These are phyloP conservation scores for Leptopilina clavipes DNA, from an alignment of 1,140 invertebrate genomes.

Conservation along the genomic window DNA sequence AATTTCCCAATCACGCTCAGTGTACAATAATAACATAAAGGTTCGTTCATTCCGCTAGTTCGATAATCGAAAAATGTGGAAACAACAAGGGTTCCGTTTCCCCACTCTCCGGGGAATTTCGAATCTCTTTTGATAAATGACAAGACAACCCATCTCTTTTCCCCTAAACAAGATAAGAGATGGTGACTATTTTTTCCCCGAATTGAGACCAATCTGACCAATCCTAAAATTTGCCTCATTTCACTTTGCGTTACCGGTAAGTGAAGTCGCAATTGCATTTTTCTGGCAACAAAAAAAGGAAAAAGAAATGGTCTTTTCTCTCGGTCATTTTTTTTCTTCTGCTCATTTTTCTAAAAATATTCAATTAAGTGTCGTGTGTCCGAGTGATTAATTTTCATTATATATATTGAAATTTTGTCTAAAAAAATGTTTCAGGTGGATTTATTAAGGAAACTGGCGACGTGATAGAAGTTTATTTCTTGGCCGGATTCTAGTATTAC, in stretches of 20 bases:
- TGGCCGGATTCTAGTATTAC: conserved; percentile 69
- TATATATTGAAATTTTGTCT: conserved; percentile 44
- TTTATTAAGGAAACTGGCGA: conserved; percentile 68
- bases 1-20: too few relatives aligned
- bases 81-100: too few relatives aligned
- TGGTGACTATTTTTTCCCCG: not conserved
- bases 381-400: conserved; percentile 42
- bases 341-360: conserved; percentile 36
- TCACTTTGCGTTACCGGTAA: conserved; percentile 73
- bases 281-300: not conserved
- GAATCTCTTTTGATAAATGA: too few relatives aligned
- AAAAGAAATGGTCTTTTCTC: not conserved
- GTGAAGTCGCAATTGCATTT: conserved; percentile 59
- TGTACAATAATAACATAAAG: too few relatives aligned
- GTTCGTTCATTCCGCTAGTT: too few relatives aligned
- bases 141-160: not conserved
- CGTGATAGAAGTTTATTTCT: conserved; percentile 65
- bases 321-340: conserved; percentile 38
- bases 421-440: conserved; percentile 65
- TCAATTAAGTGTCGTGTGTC: conserved; percentile 51
- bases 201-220: conserved; percentile 14
- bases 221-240: conserved; percentile 51
- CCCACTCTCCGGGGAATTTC: too few relatives aligned
- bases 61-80: too few relatives aligned
- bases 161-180: not conserved